Conservation (phyloP, 2,888 invertebrate genomes). For the Diaprepes abbreviatus region DNA sequence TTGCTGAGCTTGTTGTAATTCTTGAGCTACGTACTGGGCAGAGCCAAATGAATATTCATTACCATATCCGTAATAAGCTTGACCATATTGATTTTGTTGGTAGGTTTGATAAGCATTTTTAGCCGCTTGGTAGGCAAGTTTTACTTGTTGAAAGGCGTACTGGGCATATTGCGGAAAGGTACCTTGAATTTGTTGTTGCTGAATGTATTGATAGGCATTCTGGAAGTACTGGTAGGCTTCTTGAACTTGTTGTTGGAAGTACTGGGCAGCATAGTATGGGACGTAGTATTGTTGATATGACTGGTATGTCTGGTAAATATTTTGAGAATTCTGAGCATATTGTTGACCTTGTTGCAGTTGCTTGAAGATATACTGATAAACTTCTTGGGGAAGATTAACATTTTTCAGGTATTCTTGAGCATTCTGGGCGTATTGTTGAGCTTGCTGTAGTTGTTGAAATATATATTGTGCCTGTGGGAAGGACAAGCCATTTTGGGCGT, state of each 20-base stretch:
- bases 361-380: conserved; percentile 9
- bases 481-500: not conserved
- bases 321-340: conserved; percentile 7
- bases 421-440: conserved; percentile 28
- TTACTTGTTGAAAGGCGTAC: conserved; percentile 17
- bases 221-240: conserved; percentile 37
- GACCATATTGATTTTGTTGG: conserved; percentile 15
- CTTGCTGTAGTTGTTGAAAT: conserved; percentile 23
- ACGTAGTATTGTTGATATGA: conserved; percentile 20
- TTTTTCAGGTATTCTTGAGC: conserved; percentile 4
- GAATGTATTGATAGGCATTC: conserved; percentile 33
- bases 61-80: not conserved
- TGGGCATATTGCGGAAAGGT: conserved; percentile 2
- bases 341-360: conserved; percentile 13
- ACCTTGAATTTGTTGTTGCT: conserved; percentile 5
- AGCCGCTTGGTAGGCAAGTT: conserved; percentile 20
- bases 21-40: not conserved
- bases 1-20: conserved; percentile 33
- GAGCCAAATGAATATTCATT: not conserved
- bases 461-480: not conserved
- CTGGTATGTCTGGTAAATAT: not conserved
- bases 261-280: conserved; percentile 25
- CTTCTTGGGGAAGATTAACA: conserved; percentile 14
- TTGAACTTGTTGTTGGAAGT: conserved; percentile 15
- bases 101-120: conserved; percentile 22